Percentiles rank a stretch among this genome's conserved stretches.
These are phyloP conservation scores for Pseudomyrmex sp. DNA, from an alignment of 1,140 invertebrate species.

Conservation along the genomic window DNA sequence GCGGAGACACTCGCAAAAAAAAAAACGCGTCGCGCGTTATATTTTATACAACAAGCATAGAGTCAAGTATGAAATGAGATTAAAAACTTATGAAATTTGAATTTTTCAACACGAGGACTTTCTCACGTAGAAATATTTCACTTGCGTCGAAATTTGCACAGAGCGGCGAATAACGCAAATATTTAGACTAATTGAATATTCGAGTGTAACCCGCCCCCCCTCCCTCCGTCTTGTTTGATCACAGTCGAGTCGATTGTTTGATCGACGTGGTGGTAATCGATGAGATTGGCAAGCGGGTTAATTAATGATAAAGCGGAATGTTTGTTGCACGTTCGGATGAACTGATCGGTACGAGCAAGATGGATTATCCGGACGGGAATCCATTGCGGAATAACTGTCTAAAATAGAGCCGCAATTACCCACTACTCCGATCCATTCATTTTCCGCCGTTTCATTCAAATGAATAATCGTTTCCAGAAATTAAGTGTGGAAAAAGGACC, in stretches of 20 bases:
- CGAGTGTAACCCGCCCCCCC: not conserved
- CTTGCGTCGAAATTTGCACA: not conserved
- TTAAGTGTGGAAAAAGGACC: not conserved
- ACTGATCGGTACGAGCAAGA: constrained; percentile 9
- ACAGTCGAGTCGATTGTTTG: constrained; percentile 41
- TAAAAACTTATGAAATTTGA: too few species aligned
- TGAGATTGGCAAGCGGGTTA: constrained; percentile 50
- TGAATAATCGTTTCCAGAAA: constrained; percentile 3
- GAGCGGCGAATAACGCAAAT: constrained; percentile 30
- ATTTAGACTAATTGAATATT: constrained; percentile 10
- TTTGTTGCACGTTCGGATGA: constrained; percentile 33
- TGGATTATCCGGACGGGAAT: constrained; percentile 24
- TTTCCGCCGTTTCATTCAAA: constrained; percentile 12
- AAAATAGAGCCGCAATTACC: not conserved
- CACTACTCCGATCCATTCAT: not conserved
- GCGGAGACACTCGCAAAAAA: not conserved
- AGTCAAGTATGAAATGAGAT: too few species aligned
- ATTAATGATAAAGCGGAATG: constrained; percentile 57
- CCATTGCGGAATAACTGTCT: constrained; percentile 13
- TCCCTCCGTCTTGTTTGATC: constrained; percentile 31
- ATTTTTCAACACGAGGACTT: too few species aligned
- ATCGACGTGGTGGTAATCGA: constrained; percentile 4
- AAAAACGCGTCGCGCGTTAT: not conserved
- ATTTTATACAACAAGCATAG: too few species aligned
- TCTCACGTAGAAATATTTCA: not conserved